These are phyloP conservation scores for Microcebus murinus DNA, from an alignment of 2,113 vertebrate genomes.

Conservation along the genomic window DNA sequence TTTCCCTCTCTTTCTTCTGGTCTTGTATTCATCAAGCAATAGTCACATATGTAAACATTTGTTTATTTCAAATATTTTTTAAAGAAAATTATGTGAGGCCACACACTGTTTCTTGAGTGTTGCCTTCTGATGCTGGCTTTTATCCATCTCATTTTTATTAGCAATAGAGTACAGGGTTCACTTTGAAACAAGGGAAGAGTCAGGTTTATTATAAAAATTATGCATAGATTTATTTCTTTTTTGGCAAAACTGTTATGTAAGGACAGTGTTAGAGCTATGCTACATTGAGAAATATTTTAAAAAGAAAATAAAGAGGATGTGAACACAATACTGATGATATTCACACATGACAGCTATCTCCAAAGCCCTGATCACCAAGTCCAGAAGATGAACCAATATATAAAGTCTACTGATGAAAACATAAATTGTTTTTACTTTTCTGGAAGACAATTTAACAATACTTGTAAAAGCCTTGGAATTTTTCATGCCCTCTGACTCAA, in stretches of 20 bases:
- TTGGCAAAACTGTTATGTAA: conserved; percentile 8
- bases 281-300: background rate
- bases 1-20: background rate
- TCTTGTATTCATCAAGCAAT: background rate
- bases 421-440: background rate
- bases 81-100: background rate
- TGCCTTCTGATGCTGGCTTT: background rate
- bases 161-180: background rate
- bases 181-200: background rate
- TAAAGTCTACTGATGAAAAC: background rate
- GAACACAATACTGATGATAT: background rate
- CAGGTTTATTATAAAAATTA: background rate
- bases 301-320: background rate
- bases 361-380: background rate
- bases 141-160: background rate
- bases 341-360: background rate
- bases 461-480: background rate
- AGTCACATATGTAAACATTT: background rate
- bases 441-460: background rate
- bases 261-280: background rate
- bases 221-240: background rate
- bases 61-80: background rate
- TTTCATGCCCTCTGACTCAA: background rate
- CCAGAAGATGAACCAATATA: background rate
- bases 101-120: background rate